Base-by-base conservation (phyloP, 1,140 invertebrate species). In the Drosophila setifemur region DNA sequence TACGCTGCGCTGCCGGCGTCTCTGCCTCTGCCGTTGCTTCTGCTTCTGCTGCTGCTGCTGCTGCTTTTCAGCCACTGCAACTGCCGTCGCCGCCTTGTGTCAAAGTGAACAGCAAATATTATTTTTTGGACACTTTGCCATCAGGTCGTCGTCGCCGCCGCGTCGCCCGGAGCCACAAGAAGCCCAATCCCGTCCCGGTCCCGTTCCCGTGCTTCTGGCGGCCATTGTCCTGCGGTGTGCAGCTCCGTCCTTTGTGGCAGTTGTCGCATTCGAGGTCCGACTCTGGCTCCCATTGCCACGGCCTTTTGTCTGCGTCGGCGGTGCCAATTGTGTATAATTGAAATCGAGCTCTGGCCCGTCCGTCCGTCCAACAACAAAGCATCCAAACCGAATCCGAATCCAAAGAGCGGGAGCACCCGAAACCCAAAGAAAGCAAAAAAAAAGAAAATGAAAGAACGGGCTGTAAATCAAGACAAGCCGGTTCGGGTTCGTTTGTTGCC, bases 51-150 rank as follows among this genome's bases (percentile, higher is more conserved):
- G 29, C 21, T 5, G 7, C 57, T 42, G 52, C 29, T n/a, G 48
- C 64, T 53, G 73, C 42, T 5, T 23, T 23, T 23, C 21, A 23
- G 21, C 21, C 35, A 45, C 69, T 57, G 69, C 70, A 54, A 60
- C 67, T 42, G 60, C 33, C 16, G 25, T 7, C 50, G 67, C 63
- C 57, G 72, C 70, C 71, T 86, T 81, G 67, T 86, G 81, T 86
- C 81, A 86, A 86, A 85, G 66, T 79, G 79, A 85, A 85, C 81
- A 79, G 81, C 82, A 86, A 86, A 86, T 87, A 86, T 88, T 88
- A 88, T 81, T 81, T 83, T 85, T 85, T 88, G 79, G 85, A 83
- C 85, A 88, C 72, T 81, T 88, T 88, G 76, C 78, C 79, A 85
- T 88, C 75, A 87, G 78, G 72, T 79, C 85, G 75, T 71, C 77